Evolutionary conservation across 2,797 vertebrate species (phyloP).

Genomic region (Protonibea diacanthus): DNA sequence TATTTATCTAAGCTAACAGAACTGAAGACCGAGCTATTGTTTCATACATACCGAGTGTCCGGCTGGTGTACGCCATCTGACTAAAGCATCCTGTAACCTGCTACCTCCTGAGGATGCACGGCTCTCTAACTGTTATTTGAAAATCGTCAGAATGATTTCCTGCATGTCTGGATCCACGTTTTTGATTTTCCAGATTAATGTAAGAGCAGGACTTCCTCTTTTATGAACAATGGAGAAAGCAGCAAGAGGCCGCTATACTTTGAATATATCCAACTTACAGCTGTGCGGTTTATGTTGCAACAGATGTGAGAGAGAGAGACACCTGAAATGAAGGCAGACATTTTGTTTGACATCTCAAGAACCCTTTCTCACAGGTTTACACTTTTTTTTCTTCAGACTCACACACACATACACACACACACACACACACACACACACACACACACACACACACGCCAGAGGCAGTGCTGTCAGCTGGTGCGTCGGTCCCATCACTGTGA

Average conservation of each 20-base stretch:
- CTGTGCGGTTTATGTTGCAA: not conserved
- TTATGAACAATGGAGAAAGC: not conserved
- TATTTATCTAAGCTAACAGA: slow-evolving; percentile 23
- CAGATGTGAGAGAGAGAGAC: not conserved
- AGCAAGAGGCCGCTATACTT: too few relatives aligned
- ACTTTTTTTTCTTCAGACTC: not conserved
- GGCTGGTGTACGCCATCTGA: not conserved
- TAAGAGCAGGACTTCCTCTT: too few relatives aligned
- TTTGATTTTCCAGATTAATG: too few relatives aligned
- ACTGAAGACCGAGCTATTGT: slow-evolving; percentile 28
- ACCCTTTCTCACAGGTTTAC: slow-evolving; percentile 48
- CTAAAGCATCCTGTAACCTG: too few relatives aligned
- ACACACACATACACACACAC: slow-evolving; percentile 15
- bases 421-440: slow-evolving; percentile 23
- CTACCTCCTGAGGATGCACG: not conserved
- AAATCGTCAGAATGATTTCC: not conserved
- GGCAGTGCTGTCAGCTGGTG: slow-evolving; percentile 61
- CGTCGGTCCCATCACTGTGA: slow-evolving; percentile 65
- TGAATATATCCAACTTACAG: slow-evolving; percentile 1
- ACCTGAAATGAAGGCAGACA: slow-evolving; percentile 31
- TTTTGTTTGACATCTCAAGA: slow-evolving; percentile 65
- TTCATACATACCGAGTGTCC: not conserved
- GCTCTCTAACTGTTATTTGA: not conserved
- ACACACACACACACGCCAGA: slow-evolving; percentile 46
- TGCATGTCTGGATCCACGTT: too few relatives aligned